Base-by-base conservation (phyloP, 30 jellyfish, hydroid and myxozoan genomes). In the Morbakka virulenta region DNA sequence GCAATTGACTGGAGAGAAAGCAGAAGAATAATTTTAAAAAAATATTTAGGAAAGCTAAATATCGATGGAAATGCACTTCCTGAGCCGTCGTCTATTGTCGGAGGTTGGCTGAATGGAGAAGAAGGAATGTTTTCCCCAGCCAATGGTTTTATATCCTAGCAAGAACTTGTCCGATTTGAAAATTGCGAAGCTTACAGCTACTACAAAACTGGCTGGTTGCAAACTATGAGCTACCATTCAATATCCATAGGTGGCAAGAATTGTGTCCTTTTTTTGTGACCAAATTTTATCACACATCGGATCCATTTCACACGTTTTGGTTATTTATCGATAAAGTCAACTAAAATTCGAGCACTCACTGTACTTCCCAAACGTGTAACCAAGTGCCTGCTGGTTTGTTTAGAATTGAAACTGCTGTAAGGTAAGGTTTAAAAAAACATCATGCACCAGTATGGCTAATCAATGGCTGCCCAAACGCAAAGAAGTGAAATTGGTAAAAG, bases 171-270 rank as follows among this genome's bases (percentile, higher is more conserved):
- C 49, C 33, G 95, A 64, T 52, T 69, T 71, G 79, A 83, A 83
- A 50, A 48, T 2, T 74, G 89, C 2, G 75, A 75, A 61, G 89
- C 94, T 1, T 82, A 82, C n/a, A n/a, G n/a, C n/a, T n/a, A n/a
- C n/a, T n/a, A n/a, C n/a, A n/a, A n/a, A n/a, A n/a, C n/a, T n/a
- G 27, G 61, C 83, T 32, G 94, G 89, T 72, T 72, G 28, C n/a
- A 24, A 2, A 72, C 76, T 14, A 33, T 72, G 32, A 17, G 23
- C 17, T 73, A 3, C 62, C 67, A 82, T 9, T 53, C n/a, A 1
- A 34, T 82, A 22, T 31, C 34, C 20, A 28, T 2, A 27, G 66
- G 47, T 1, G 31, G 51, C 21, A 67, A 67, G 61, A 49, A 2
- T 21, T 80, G 92, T 49, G n/a, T n/a, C n/a, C n/a, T n/a, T n/a